A percentile compares a stretch with the other conserved stretches of the same genome.
phyloP scores from a whole-genome alignment of 2,888 invertebrate genomes.

The Philopedon plagiatum region DNA sequence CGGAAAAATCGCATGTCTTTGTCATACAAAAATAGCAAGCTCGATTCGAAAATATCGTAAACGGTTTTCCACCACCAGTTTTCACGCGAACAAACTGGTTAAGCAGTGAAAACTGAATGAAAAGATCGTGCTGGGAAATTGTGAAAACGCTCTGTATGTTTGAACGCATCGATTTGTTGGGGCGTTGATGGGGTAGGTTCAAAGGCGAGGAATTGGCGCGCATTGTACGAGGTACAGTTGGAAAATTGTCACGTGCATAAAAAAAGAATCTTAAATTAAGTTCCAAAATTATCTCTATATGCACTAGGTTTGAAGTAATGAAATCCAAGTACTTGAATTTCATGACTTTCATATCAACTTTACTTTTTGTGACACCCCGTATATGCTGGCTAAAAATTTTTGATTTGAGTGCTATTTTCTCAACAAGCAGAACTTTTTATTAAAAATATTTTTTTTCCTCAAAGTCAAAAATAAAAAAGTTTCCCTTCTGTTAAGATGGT shows the following conservation, averaged over 20 bases:
- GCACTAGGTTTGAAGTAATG: too few relatives aligned
- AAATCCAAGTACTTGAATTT: too few relatives aligned
- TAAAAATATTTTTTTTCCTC: too few relatives aligned
- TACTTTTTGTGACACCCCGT: too few relatives aligned
- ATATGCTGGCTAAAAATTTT: too few relatives aligned
- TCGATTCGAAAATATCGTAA: conserved; percentile 5
- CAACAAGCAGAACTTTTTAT: too few relatives aligned
- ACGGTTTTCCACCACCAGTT: background rate
- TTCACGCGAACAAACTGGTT: conserved; percentile 6
- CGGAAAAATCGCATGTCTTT: conserved; percentile 7
- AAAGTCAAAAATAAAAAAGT: too few relatives aligned
- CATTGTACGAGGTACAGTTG: conserved; percentile 12
- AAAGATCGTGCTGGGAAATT: conserved; percentile 14
- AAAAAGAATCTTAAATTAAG: too few relatives aligned
- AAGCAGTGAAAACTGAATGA: conserved; percentile 10
- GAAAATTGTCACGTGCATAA: background rate
- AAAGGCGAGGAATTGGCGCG: conserved; percentile 21
- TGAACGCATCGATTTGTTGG: conserved; percentile 32
- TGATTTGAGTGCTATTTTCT: too few relatives aligned
- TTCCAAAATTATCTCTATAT: too few relatives aligned
- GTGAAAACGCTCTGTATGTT: conserved; percentile 20
- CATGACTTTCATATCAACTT: too few relatives aligned
- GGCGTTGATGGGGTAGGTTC: conserved; percentile 27
- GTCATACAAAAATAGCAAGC: conserved; percentile 1
- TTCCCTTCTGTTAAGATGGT: too few relatives aligned